Percentiles rank a stretch among this genome's conserved stretches.
These are phyloP conservation scores for Callinectes sapidus DNA, from an alignment of 2,888 invertebrate genomes.

Conservation along the genomic window DNA sequence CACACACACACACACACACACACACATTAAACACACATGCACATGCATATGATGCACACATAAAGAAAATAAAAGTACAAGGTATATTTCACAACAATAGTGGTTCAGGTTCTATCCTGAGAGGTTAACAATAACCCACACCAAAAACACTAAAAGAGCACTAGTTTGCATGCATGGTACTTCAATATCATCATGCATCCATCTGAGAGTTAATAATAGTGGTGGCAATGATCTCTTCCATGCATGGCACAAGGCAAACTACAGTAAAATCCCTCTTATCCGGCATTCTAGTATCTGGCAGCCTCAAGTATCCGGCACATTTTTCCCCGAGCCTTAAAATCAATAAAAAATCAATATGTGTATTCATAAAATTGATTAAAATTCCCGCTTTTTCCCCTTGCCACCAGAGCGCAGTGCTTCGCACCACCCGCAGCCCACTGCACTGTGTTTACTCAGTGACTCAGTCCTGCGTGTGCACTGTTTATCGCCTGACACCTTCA, in stretches of 20 bases:
- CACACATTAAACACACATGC: neutral
- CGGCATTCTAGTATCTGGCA: too few relatives aligned
- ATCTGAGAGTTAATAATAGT: neutral
- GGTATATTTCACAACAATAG: neutral
- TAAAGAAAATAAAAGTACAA: neutral
- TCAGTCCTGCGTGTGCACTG: too few relatives aligned
- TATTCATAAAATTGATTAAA: too few relatives aligned
- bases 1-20: constrained; percentile 16
- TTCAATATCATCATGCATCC: neutral
- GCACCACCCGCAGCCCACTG: too few relatives aligned
- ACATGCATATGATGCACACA: neutral
- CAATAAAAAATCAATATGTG: too few relatives aligned
- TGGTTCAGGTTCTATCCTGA: neutral
- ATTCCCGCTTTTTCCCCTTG: too few relatives aligned
- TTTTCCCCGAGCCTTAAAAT: too few relatives aligned
- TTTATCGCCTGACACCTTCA: too few relatives aligned
- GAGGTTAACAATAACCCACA: neutral
- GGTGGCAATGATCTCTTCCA: neutral
- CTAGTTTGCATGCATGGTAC: neutral
- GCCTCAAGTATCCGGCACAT: too few relatives aligned
- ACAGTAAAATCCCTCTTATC: too few relatives aligned
- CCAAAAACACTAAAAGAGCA: neutral
- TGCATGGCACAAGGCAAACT: neutral
- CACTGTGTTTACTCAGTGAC: too few relatives aligned
- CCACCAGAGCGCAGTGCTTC: too few relatives aligned